These are phyloP conservation scores for Plecturocebus donacophilus DNA, from an alignment of 2,113 vertebrate species.

Conservation along the genomic window DNA sequence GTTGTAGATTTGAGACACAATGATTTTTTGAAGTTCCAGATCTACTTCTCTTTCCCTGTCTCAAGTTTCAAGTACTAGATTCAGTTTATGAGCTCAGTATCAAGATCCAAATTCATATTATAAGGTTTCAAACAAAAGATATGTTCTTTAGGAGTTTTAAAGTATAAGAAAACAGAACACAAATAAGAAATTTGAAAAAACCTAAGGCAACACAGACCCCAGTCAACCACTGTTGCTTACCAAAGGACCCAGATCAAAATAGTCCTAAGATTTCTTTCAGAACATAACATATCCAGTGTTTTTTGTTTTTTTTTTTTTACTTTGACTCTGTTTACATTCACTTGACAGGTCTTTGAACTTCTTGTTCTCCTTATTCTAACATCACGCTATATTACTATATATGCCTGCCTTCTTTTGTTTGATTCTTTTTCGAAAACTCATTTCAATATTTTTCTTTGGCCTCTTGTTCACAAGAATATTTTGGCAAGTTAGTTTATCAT, in stretches of 20 bases:
- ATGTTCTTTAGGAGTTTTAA: neutral
- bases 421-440: constrained; percentile 31
- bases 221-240: neutral
- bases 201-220: neutral
- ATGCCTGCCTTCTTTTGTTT: constrained; percentile 18
- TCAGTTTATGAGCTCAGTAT: neutral
- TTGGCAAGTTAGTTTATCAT: constrained; percentile 32
- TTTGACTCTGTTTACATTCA: neutral
- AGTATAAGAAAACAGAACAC: neutral
- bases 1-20: neutral
- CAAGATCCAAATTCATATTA: neutral
- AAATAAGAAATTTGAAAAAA: neutral
- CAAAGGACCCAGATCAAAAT: neutral
- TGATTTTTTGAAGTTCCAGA: neutral
- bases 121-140: neutral
- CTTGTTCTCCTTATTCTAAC: neutral
- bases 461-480: constrained; percentile 54
- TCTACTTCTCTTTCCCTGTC: neutral
- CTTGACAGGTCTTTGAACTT: constrained; percentile 21
- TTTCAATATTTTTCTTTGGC: constrained; percentile 26
- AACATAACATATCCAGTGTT: neutral
- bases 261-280: neutral
- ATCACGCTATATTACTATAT: neutral
- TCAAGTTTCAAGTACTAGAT: neutral
- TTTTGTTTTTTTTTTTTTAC: neutral